phyloP scores from a whole-genome alignment of 2,888 invertebrate genomes.

The Cyrtodaria siliqua region DNA sequence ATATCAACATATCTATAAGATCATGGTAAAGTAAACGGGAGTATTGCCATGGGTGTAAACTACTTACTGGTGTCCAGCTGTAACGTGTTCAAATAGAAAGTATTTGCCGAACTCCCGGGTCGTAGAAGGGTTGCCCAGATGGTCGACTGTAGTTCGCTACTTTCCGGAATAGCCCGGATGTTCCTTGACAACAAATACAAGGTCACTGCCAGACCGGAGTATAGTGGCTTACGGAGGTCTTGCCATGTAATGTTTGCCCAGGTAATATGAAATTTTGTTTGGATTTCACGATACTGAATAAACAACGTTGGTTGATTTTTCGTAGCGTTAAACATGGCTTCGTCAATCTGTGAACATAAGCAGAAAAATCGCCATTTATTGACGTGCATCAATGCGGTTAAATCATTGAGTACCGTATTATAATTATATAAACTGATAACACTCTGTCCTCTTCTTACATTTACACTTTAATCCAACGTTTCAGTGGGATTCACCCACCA shows the following conservation, averaged over 20 bases:
- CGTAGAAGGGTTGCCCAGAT: conserved; percentile 44
- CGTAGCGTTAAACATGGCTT: conserved; percentile 44
- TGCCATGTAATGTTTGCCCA: conserved; percentile 73
- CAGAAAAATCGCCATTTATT: no score
- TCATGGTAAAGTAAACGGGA: no score
- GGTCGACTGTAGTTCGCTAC: conserved; percentile 37
- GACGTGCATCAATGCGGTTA: no score
- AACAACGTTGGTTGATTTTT: conserved; percentile 25
- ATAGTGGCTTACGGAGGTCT: conserved; percentile 74
- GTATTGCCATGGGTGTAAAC: no score
- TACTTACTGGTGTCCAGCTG: conserved; percentile 51
- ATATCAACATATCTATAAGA: no score
- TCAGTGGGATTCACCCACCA: no score
- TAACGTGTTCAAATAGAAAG: conserved; percentile 47
- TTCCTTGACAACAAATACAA: conserved; percentile 50
- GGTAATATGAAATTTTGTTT: conserved; percentile 65
- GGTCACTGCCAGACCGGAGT: conserved; percentile 76
- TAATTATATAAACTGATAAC: no score
- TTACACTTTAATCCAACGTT: no score
- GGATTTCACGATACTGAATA: conserved; percentile 45
- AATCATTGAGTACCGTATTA: no score
- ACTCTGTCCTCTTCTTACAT: no score
- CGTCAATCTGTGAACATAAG: conserved; percentile 58
- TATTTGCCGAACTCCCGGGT: conserved; percentile 19
- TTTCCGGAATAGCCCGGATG: conserved; percentile 43